These are phyloP conservation scores for Dastarcus helophoroides DNA, from an alignment of 2,888 invertebrate species.

Conservation along the genomic window DNA sequence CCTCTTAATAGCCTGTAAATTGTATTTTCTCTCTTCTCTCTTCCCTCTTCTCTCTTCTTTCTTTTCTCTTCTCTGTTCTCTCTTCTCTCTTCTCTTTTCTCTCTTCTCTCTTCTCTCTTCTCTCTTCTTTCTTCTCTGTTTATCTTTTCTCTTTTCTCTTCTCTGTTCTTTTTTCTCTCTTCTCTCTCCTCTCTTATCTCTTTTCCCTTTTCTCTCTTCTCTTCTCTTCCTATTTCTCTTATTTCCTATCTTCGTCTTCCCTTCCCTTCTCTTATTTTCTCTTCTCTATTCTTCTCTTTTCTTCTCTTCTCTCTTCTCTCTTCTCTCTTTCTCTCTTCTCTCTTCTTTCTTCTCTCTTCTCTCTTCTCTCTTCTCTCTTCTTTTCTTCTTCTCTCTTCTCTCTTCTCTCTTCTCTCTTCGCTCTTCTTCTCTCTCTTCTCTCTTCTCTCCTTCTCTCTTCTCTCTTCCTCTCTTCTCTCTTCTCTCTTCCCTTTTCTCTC, in stretches of 20 bases:
- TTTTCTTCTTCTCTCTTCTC: conserved; percentile 2
- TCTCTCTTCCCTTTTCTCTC: background rate
- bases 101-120: conserved; percentile 2
- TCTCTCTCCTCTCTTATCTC: too few relatives aligned
- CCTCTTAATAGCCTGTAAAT: too few relatives aligned
- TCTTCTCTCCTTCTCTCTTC: too few relatives aligned
- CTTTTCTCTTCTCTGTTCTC: too few relatives aligned
- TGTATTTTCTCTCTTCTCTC: conserved; percentile 1
- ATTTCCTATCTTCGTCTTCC: conserved; percentile 5
- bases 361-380: conserved; percentile 3
- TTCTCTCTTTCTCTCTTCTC: conserved; percentile 4
- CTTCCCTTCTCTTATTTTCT: too few relatives aligned
- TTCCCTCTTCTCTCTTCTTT: conserved; percentile 1
- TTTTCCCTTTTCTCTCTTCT: too few relatives aligned
- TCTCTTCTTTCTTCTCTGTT: conserved; percentile 6
- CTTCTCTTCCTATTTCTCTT: conserved; percentile 5
- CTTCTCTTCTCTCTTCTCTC: conserved; percentile 5
- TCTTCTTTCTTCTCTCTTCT: conserved; percentile 5
- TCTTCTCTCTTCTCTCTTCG: too few relatives aligned
- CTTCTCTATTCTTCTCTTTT: conserved; percentile 5
- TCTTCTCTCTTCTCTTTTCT: background rate
- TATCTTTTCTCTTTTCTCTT: too few relatives aligned
- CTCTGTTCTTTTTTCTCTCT: too few relatives aligned
- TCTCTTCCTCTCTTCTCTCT: conserved; percentile 2
- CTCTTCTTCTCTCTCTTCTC: too few relatives aligned